These are phyloP conservation scores for Cryptops parisi DNA, from an alignment of 2,888 invertebrate genomes.

Conservation along the genomic window DNA sequence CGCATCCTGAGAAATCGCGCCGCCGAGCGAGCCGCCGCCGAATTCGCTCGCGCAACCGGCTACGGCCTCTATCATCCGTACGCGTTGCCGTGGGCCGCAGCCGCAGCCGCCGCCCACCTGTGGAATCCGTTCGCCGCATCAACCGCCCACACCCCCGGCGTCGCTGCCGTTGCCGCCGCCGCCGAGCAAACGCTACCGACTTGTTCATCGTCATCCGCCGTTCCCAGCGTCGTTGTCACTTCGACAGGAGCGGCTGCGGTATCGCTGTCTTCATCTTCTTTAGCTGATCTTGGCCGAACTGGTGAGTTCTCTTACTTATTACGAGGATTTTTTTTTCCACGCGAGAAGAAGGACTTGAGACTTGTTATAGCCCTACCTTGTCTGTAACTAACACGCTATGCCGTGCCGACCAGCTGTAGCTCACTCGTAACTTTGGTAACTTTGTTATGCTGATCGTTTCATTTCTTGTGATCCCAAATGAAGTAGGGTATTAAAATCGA, in stretches of 20 bases:
- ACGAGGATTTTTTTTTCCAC: too few species aligned
- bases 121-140: constrained; percentile 21
- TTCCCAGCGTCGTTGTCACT: too few species aligned
- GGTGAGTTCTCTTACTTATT: too few species aligned
- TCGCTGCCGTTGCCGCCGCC: constrained; percentile 38
- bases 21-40: constrained; percentile 88
- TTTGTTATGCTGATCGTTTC: too few species aligned
- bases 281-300: constrained; percentile 13
- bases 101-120: constrained; percentile 28
- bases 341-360: too few species aligned
- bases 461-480: too few species aligned
- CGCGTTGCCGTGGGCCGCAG: constrained; percentile 34
- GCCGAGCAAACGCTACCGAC: constrained; percentile 14
- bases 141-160: constrained; percentile 4
- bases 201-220: background rate
- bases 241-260: constrained; percentile 12
- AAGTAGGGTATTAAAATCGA: too few species aligned
- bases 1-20: constrained; percentile 89
- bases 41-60: constrained; percentile 82
- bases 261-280: constrained; percentile 15
- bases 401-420: too few species aligned
- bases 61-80: constrained; percentile 72
- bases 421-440: too few species aligned
- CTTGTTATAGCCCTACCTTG: too few species aligned
- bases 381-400: too few species aligned